A percentile compares a stretch with the other conserved stretches of the same genome.
phyloP scores from a whole-genome alignment of 2,113 vertebrate genomes.

The Triplophysa rosa region DNA sequence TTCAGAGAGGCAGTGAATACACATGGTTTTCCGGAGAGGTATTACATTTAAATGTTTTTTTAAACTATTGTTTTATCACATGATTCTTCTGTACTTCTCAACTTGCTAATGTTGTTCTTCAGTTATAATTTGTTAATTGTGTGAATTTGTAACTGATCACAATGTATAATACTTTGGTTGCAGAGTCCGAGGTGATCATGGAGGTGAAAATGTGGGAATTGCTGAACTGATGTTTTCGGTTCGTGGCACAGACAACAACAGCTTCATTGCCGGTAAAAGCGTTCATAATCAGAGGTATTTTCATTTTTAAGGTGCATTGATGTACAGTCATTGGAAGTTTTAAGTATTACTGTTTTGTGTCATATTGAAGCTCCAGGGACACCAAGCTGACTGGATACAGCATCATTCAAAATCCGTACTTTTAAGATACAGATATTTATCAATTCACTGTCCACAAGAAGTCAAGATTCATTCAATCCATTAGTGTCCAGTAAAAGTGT shows the following conservation, averaged over 20 bases:
- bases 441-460: neutral
- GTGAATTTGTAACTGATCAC: neutral
- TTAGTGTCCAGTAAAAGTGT: neutral
- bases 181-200: constrained; percentile 12
- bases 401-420: neutral
- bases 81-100: too few species aligned
- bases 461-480: neutral
- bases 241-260: neutral
- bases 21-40: constrained; percentile 32
- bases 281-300: neutral
- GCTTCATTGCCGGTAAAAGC: neutral
- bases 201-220: constrained; percentile 5
- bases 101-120: too few species aligned
- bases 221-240: constrained; percentile 17
- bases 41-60: neutral
- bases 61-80: too few species aligned
- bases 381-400: neutral
- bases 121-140: neutral
- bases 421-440: neutral
- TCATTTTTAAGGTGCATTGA: neutral
- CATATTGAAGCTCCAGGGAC: neutral
- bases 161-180: neutral
- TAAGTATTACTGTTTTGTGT: neutral
- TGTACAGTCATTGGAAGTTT: neutral
- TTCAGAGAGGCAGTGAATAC: constrained; percentile 27